A percentile compares a stretch with the other conserved stretches of the same genome.
Evolutionary conservation across 2,113 vertebrate genomes (phyloP).

Genomic region (Paramormyrops kingsleyae): DNA sequence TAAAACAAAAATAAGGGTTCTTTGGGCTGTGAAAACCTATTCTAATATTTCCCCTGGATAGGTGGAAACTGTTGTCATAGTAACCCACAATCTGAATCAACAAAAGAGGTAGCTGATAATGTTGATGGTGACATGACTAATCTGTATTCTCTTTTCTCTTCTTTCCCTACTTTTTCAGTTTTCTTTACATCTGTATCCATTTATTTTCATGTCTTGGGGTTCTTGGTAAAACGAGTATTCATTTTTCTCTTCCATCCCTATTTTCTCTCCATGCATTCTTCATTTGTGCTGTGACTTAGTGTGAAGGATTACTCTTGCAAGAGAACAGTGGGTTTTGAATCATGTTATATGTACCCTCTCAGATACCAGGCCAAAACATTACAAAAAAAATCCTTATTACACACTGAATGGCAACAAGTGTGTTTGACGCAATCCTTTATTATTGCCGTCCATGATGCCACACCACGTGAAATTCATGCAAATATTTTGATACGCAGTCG

Average conservation of each 20-base stretch:
- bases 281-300: slow-evolving; percentile 33
- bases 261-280: slow-evolving; percentile 53
- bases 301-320: slow-evolving; percentile 56
- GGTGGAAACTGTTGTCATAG: slow-evolving; percentile 56
- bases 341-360: slow-evolving; percentile 57
- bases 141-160: slow-evolving; percentile 56
- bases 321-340: slow-evolving; percentile 58
- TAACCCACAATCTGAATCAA: slow-evolving; percentile 51
- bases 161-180: slow-evolving; percentile 31
- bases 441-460: neutral
- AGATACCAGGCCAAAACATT: slow-evolving; percentile 66
- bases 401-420: neutral
- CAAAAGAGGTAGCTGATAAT: slow-evolving; percentile 74
- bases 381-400: slow-evolving; percentile 43
- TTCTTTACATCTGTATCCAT: slow-evolving; percentile 19
- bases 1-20: neutral
- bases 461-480: neutral
- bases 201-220: slow-evolving; percentile 16
- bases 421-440: neutral
- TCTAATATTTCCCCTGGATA: slow-evolving; percentile 33
- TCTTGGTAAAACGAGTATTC: slow-evolving; percentile 13
- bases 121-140: slow-evolving; percentile 63
- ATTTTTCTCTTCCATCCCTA: slow-evolving; percentile 26
- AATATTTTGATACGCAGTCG: neutral
- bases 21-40: slow-evolving; percentile 17